Percentiles rank a stretch among this genome's conserved stretches.
phyloP scores from a whole-genome alignment of 1,140 invertebrate genomes.

The Trichomalopsis sarcophagae region DNA sequence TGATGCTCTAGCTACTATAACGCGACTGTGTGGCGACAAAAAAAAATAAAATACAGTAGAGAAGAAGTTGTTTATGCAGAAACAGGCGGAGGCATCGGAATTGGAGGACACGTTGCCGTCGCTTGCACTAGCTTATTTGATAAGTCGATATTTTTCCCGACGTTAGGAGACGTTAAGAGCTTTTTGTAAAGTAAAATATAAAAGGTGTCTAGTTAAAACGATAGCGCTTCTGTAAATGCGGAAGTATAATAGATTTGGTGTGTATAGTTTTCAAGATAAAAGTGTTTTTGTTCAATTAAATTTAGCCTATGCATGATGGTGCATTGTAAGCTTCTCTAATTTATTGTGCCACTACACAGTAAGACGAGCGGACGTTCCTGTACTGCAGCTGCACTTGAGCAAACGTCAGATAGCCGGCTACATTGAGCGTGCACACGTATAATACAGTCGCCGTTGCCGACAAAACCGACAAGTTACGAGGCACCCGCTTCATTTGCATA shows the following conservation, averaged over 20 bases:
- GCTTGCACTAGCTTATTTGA: too few relatives aligned
- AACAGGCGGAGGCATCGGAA: too few relatives aligned
- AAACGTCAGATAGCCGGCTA: neutral
- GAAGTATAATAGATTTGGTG: too few relatives aligned
- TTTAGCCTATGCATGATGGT: neutral
- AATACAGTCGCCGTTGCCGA: neutral
- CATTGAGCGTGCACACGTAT: conserved; percentile 14
- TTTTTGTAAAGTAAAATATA: too few relatives aligned
- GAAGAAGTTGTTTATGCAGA: neutral
- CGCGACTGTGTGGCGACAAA: neutral
- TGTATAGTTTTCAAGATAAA: too few relatives aligned
- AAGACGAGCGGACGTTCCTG: neutral
- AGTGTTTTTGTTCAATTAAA: too few relatives aligned
- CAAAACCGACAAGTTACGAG: neutral
- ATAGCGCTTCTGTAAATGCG: too few relatives aligned
- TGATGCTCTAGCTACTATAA: neutral
- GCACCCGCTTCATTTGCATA: neutral
- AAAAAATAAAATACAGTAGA: conserved; percentile 6
- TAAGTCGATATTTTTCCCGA: too few relatives aligned
- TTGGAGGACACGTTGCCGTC: too few relatives aligned
- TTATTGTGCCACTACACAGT: neutral
- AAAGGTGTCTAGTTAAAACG: too few relatives aligned
- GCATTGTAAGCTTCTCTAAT: neutral
- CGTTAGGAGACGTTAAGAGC: too few relatives aligned
- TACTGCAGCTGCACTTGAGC: neutral